Evolutionary conservation across 2,797 vertebrate species (phyloP).

Genomic region (Trematomus bernacchii): DNA sequence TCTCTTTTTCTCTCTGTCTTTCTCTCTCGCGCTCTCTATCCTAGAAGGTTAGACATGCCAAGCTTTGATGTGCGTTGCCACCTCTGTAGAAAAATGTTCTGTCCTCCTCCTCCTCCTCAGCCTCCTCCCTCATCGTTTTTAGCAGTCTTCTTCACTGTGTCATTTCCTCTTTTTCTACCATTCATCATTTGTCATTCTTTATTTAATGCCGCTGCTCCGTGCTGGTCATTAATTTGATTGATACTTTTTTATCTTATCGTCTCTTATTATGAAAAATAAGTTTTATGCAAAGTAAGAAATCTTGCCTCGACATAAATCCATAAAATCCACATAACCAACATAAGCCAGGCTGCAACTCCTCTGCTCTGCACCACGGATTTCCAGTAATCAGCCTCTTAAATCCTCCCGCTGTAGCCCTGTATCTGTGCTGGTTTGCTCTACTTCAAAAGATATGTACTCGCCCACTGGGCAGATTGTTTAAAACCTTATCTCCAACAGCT

Average conservation of each 20-base stretch:
- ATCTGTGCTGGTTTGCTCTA: constrained; percentile 50
- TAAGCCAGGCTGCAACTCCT: constrained; percentile 40
- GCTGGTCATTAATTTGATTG: constrained; percentile 59
- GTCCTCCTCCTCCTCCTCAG: constrained; percentile 33
- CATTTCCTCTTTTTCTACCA: constrained; percentile 30
- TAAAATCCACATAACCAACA: constrained; percentile 48
- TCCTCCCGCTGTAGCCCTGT: constrained; percentile 33
- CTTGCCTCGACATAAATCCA: constrained; percentile 42
- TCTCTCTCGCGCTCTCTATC: constrained; percentile 22
- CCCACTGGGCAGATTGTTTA: constrained; percentile 60
- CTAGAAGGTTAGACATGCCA: constrained; percentile 59
- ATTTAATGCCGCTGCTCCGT: constrained; percentile 39
- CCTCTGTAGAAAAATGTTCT: constrained; percentile 58
- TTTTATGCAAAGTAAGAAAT: constrained; percentile 34
- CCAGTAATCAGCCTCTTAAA: constrained; percentile 64
- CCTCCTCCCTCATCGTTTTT: constrained; percentile 31
- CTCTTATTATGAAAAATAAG: constrained; percentile 9
- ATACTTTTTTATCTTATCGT: constrained; percentile 4
- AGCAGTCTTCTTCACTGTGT: constrained; percentile 25
- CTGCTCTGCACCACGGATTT: constrained; percentile 50
- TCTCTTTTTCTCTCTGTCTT: constrained; percentile 9
- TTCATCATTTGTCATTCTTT: constrained; percentile 59
- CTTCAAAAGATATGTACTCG: constrained; percentile 43
- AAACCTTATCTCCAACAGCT: constrained; percentile 62
- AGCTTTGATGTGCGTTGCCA: constrained; percentile 66